phyloP scores from a whole-genome alignment of 2,797 vertebrate genomes.

The Enteromius radiatus region DNA sequence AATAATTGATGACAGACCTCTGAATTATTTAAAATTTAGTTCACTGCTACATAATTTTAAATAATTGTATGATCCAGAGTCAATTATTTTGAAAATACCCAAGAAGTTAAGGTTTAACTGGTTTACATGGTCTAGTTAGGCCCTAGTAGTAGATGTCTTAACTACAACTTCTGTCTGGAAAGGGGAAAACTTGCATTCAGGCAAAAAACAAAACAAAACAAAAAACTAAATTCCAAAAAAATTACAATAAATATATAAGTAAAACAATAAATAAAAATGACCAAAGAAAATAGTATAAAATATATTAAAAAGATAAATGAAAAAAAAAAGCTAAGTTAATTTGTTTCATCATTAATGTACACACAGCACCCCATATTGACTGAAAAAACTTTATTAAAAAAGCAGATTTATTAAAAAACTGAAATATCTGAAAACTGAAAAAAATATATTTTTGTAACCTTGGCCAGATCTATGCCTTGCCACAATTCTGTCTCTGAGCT shows the following conservation, averaged over 20 bases:
- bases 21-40: constrained; percentile 2
- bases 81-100: neutral
- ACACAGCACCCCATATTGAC: too few species aligned
- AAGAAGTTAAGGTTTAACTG: neutral
- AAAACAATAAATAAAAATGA: neutral
- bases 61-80: neutral
- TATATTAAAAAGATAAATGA: neutral
- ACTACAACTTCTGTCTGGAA: neutral
- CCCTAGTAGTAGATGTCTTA: neutral
- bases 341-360: too few species aligned
- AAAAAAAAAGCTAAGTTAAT: too few species aligned
- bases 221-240: neutral
- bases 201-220: neutral
- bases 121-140: neutral
- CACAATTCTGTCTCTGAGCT: too few species aligned
- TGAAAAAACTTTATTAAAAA: too few species aligned
- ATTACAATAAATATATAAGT: too few species aligned
- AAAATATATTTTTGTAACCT: too few species aligned
- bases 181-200: neutral
- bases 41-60: neutral
- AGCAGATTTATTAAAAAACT: too few species aligned
- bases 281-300: neutral
- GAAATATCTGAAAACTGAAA: too few species aligned
- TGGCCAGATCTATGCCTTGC: too few species aligned
- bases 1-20: neutral